Base-by-base conservation (phyloP, 2,888 invertebrate species). In the Harpagoxenus sublaevis region DNA sequence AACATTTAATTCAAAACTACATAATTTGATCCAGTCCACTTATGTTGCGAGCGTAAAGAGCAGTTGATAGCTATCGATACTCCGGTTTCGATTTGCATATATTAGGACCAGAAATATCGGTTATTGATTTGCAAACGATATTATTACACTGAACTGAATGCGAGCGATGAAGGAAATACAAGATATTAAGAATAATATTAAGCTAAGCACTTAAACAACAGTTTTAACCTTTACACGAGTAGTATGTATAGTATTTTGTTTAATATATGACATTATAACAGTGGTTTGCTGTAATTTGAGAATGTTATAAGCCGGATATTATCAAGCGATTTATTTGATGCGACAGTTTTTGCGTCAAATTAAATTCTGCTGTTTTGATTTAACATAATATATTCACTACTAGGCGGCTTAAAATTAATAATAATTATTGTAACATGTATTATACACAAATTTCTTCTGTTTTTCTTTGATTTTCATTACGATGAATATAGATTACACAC, bases 281-380 rank as follows among this genome's bases (percentile, higher is more conserved):
- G 31, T 63, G 28, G 5, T 63, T 70, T 15, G 42, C 48, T 79
- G 60, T 45, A 62, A 79, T 51, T 75, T 55, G 68, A 51, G 57
- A 74, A 75, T 75, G 39, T 57, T 39, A 45, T n/a, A 55, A 83
- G 71, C 1, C 10, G 2, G 39, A 51, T 35, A 79, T 60, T 18
- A 60, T 2, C 39, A 51, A 51, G 51, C 12, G 10, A 75, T 70
- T 57, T 55, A 57, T 57, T 57, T 35, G 0, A 23, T 12, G 65
- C 23, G 45, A 60, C 18, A 75, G 35, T 4, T 48, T n/a, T 31
- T 39, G 28, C 9, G 28, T 45, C 8, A 9, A 66, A 68, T 66
- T 31, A 60, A 60, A 45, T 62, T 55, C 5, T 55, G 28, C 6
- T 18, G 1, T 51, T 35, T 51, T 35, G 35, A 48, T 51, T 51